Conservation (phyloP, 2,888 invertebrate species). For the Exocentrus adspersus region DNA sequence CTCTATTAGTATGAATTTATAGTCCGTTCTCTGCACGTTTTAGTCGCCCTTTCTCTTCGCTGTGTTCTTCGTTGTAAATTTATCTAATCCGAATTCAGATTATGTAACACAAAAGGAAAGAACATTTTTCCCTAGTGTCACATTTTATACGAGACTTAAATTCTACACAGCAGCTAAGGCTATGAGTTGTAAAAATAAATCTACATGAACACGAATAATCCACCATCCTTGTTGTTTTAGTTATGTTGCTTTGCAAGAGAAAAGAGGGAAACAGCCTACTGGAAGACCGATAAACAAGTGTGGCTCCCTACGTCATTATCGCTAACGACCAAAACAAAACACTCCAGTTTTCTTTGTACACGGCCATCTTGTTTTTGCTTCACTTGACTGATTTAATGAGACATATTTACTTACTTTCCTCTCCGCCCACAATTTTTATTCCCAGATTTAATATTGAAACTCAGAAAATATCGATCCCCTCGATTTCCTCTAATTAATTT, state of each 20-base stretch:
- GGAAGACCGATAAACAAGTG: conserved; percentile 49
- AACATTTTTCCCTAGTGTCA: conserved; percentile 60
- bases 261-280: conserved; percentile 35
- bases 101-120: conserved; percentile 44
- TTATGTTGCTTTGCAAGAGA: conserved; percentile 17
- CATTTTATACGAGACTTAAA: conserved; percentile 59
- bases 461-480: no score
- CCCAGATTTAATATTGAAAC: conserved; percentile 6
- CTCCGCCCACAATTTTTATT: conserved; percentile 26
- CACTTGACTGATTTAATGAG: conserved; percentile 62
- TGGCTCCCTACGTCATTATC: conserved; percentile 60
- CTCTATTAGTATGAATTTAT: conserved; percentile 58
- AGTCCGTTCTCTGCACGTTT: conserved; percentile 35
- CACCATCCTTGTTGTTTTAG: conserved; percentile 24
- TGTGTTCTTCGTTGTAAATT: conserved; percentile 26
- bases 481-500: no score
- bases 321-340: conserved; percentile 62
- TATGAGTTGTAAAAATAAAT: conserved; percentile 55
- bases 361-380: conserved; percentile 63
- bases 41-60: conserved; percentile 31
- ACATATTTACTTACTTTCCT: conserved; percentile 45
- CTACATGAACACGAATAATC: conserved; percentile 45
- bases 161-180: conserved; percentile 53
- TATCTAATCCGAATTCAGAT: conserved; percentile 31
- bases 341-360: conserved; percentile 58